A percentile compares a stretch with the other conserved stretches of the same genome.
Conservation (phyloP, 2,888 invertebrate species). For the Euplexia lucipara region DNA sequence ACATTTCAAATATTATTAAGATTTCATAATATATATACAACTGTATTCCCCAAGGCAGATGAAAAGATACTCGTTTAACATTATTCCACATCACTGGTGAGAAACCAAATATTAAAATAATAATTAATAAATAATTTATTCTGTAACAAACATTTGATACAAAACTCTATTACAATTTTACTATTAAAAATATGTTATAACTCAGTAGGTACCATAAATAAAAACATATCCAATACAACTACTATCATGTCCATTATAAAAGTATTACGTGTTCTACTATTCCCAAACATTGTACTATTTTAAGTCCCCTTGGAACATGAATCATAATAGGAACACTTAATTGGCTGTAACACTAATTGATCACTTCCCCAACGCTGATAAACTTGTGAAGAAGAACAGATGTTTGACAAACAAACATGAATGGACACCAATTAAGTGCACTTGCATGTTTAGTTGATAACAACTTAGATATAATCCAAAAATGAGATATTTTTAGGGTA, state of each 20-base stretch:
- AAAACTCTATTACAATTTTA: too few species aligned
- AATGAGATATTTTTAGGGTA: not conserved
- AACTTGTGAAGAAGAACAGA: constrained; percentile 73
- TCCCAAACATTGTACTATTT: not conserved
- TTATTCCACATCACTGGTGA: too few species aligned
- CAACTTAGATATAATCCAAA: constrained; percentile 11
- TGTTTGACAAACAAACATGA: constrained; percentile 68
- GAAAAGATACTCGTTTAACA: too few species aligned
- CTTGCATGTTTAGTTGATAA: constrained; percentile 43
- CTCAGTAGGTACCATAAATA: not conserved
- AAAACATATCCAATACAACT: not conserved
- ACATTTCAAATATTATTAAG: too few species aligned
- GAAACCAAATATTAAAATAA: too few species aligned
- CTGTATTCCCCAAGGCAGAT: too few species aligned
- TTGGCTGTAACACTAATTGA: constrained; percentile 46
- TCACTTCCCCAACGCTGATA: constrained; percentile 48
- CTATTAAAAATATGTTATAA: too few species aligned
- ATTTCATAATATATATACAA: too few species aligned
- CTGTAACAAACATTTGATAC: too few species aligned
- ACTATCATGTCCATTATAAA: not conserved
- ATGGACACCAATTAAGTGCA: constrained; percentile 71
- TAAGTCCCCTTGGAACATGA: constrained; percentile 7
- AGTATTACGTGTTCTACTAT: too few species aligned
- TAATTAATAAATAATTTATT: too few species aligned
- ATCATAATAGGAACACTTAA: constrained; percentile 30